Evolutionary conservation across 2,113 vertebrate species (phyloP).

Genomic region (Oreocharis arfaki): DNA sequence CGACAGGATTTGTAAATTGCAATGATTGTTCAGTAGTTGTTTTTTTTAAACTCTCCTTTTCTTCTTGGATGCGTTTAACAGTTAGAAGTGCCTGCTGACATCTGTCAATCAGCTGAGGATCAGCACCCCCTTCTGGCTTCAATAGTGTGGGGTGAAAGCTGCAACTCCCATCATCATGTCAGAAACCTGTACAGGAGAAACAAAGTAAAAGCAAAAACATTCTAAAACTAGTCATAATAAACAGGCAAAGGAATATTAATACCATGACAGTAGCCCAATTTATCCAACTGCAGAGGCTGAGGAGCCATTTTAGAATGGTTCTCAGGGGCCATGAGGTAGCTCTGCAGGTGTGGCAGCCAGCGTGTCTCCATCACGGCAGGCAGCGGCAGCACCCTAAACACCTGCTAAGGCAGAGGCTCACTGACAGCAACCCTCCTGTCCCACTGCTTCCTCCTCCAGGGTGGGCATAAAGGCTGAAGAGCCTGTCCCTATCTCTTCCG

Average conservation of each 20-base stretch:
- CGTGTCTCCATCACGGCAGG: accelerated
- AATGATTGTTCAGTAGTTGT: not conserved
- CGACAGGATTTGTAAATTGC: not conserved
- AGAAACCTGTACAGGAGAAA: not conserved
- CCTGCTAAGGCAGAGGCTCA: not conserved
- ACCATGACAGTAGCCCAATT: not conserved
- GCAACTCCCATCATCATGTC: not conserved
- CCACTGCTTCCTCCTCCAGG: not conserved
- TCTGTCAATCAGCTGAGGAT: not conserved
- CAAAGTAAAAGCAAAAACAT: not conserved
- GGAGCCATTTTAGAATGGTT: not conserved
- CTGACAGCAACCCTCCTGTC: not conserved
- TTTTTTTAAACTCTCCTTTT: not conserved
- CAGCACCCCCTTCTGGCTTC: constrained; percentile 15
- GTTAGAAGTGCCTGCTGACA: not conserved
- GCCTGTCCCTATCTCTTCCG: not conserved
- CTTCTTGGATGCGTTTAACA: not conserved
- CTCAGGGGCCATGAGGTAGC: accelerated
- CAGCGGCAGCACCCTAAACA: not conserved
- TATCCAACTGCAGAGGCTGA: not conserved
- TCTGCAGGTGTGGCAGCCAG: not conserved
- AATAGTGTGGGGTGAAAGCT: not conserved
- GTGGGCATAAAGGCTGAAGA: not conserved
- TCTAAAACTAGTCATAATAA: not conserved
- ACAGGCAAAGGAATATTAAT: not conserved